Conservation (phyloP, 1,140 invertebrate species). For the Drosophila murphyi region DNA sequence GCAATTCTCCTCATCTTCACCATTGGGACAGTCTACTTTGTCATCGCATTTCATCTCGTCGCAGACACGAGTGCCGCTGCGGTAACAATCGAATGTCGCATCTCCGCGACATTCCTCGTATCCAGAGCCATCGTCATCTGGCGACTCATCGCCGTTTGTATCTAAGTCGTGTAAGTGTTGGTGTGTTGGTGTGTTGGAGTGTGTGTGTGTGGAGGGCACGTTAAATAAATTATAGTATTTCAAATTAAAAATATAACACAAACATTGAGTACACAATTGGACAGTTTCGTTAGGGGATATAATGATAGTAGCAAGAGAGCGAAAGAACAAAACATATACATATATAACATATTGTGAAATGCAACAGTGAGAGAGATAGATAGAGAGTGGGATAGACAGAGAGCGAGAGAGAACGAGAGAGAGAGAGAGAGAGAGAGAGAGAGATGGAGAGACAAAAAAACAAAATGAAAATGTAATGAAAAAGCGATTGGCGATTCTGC, state of each 20-base stretch:
- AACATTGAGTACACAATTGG: conserved; percentile 4
- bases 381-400: background rate
- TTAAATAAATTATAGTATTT: conserved; percentile 33
- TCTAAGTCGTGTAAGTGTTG: conserved; percentile 21
- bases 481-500: background rate
- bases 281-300: background rate
- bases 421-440: background rate
- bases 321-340: background rate
- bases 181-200: conserved; percentile 12
- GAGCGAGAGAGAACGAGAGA: background rate
- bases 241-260: conserved; percentile 14
- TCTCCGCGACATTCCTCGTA: conserved; percentile 85
- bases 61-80: conserved; percentile 84
- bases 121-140: conserved; percentile 61
- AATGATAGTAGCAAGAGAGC: conserved; percentile 7
- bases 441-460: background rate
- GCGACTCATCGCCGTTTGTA: background rate
- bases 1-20: conserved; percentile 61
- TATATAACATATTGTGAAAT: background rate
- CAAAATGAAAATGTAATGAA: background rate
- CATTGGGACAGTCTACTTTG: conserved; percentile 77
- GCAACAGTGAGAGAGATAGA: background rate
- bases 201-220: conserved; percentile 25
- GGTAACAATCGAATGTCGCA: conserved; percentile 85
- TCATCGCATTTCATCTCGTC: conserved; percentile 87